Percentiles rank a stretch among this genome's conserved stretches.
These are phyloP conservation scores for Telmatherina bonti DNA, from an alignment of 2,797 vertebrate genomes.

Conservation along the genomic window DNA sequence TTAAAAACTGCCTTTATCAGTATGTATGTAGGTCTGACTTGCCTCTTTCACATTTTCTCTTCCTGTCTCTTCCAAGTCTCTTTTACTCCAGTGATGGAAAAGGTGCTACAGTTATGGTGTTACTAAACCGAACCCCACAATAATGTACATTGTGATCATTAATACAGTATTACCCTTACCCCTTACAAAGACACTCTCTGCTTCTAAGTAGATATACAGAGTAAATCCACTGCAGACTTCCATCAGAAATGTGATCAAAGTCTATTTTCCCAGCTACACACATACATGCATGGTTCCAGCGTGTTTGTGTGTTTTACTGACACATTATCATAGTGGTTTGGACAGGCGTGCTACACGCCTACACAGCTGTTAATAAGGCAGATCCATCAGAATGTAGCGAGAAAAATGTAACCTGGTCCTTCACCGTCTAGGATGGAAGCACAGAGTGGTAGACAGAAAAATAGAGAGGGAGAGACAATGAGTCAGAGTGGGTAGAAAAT, in stretches of 20 bases:
- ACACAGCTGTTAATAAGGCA: slow-evolving; percentile 68
- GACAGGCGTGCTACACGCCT: slow-evolving; percentile 56
- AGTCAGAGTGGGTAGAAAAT: background rate
- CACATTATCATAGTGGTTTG: slow-evolving; percentile 46
- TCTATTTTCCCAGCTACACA: slow-evolving; percentile 12
- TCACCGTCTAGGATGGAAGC: background rate
- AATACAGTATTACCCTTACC: background rate
- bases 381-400: slow-evolving; percentile 64
- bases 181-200: background rate
- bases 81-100: background rate
- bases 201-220: slow-evolving; percentile 3
- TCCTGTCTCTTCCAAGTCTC: no score
- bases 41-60: no score
- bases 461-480: background rate
- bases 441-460: background rate
- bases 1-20: background rate
- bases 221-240: background rate
- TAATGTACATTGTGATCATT: background rate
- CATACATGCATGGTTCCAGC: slow-evolving; percentile 7
- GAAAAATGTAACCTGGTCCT: slow-evolving; percentile 38
- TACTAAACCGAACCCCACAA: background rate
- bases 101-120: background rate
- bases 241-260: slow-evolving; percentile 13
- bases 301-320: slow-evolving; percentile 12
- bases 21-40: background rate